Base-by-base conservation (phyloP, 2,113 vertebrate genomes). In the Embiotoca jacksoni region DNA sequence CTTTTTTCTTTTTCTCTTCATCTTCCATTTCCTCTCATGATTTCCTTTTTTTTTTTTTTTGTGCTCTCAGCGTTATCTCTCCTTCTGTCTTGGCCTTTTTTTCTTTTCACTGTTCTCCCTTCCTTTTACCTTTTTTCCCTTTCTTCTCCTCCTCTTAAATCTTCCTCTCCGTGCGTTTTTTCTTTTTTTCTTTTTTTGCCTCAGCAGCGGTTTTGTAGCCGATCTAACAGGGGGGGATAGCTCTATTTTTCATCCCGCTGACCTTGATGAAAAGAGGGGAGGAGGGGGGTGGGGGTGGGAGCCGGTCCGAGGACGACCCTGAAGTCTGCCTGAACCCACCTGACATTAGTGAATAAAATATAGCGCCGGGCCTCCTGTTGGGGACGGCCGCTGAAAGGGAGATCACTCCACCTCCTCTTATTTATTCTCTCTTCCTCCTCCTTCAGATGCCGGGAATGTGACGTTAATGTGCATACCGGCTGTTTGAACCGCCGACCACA, bases 321-420 rank as follows among this genome's bases (percentile, higher is more conserved):
- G 71, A 88, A 23, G 65, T 85, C 72, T 72, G 76, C 76, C 82
- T 87, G 86, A 87, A 83, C 85, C 81, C 85, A 89, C 81, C 92
- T 93, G 92, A 94, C 93, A 94, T 88, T 78, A 80, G 85, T 93
- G 92, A 92, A 94, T 92, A 92, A 93, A 94, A 93, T 90, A 92
- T 93, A 78, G 81, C 49, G 7, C 23, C 37, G 56, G 82, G 83
- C 85, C 84, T 87, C 81, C 86, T 89, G 86, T 85, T 84, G 75
- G 82, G 85, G 83, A 92, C 50, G 68, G 78, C 87, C 82, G 87
- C 85, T 92, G 87, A 92, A 93, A 91, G 85, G 75, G 85, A 92
- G 86, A 89, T 93, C 89, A 89, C 86, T 88, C 80, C 78, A 80
- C 80, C 86, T 64, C 67, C 72, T 83, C 81, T 91, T 92, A 89